A percentile compares a stretch with the other conserved stretches of the same genome.
Conservation (phyloP, 2,113 vertebrate genomes). For the Catharus fuscescens region DNA sequence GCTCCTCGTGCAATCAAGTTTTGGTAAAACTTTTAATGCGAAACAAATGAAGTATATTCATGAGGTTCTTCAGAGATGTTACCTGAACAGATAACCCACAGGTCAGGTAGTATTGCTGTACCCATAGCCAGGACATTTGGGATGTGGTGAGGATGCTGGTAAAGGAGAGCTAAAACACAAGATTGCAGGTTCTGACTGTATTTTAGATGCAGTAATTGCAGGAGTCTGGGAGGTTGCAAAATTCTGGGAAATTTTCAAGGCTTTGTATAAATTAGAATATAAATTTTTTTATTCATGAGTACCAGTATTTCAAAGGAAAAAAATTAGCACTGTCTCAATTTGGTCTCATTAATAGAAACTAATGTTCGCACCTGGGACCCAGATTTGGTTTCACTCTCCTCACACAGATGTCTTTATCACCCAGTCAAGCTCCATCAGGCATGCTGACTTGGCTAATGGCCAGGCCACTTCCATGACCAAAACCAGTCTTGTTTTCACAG, state of each 20-base stretch:
- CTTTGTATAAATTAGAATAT: neutral
- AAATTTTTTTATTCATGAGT: neutral
- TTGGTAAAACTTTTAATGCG: neutral
- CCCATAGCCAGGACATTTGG: neutral
- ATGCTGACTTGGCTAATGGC: fast-evolving
- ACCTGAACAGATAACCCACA: neutral
- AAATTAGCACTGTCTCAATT: neutral
- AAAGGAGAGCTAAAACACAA: neutral
- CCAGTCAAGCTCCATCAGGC: fast-evolving
- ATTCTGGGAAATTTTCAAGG: neutral
- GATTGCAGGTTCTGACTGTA: fast-evolving
- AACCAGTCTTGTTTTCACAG: neutral
- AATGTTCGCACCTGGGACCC: fast-evolving
- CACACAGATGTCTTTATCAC: neutral
- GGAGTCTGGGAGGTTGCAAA: neutral
- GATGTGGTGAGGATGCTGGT: neutral
- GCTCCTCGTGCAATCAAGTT: neutral
- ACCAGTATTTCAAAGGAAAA: neutral
- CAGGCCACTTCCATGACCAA: fast-evolving
- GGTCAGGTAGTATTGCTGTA: neutral
- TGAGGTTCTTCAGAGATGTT: neutral
- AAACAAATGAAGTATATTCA: neutral
- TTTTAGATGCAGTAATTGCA: neutral
- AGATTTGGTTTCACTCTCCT: fast-evolving
- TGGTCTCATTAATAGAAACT: neutral